Evolutionary conservation across 1,140 invertebrate genomes (phyloP), one percentile per base, ranked within the genome.

Genomic region (Pseudomyrmex cubaensis): DNA sequence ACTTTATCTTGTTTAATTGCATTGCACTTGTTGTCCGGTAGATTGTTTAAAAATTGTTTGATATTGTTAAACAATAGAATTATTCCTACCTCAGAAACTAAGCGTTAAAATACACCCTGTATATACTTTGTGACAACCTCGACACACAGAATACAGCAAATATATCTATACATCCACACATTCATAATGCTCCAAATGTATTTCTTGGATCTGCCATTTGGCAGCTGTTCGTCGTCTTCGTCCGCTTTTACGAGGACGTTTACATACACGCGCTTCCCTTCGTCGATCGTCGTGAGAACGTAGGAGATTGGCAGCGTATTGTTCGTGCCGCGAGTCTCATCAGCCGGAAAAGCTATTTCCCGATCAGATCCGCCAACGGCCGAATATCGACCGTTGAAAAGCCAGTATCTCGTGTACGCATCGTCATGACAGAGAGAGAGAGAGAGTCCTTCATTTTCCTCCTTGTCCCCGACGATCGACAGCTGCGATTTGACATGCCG

Each of bases 271-370:
- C 69, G n/a, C 35, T 52, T 83, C 63, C 61, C 62, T 77, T 66
- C 61, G 67, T 72, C 61, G 83, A 88, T 87, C 72, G 54, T 63
- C 44, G 25, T 77, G 46, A 52, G 12, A 62, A n/a, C 35, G 63
- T 59, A 78, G 83, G 56, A 87, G 85, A 90, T 87, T 90, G 85
- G 35, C 87, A 85, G 62, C 46, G 50, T 83, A 88, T 90, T 90
- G 87, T 90, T 87, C 85, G 54, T 75, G 35, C n/a, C 64, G 83
- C 77, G 56, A 63, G 72, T 25, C 74, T 85, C 85, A 77, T 73
- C 72, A 77, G 66, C 85, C 80, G 83, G 76, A 88, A 87, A 90
- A 86, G 77, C 85, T 84, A 87, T 90, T 87, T 88, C 87, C 88
- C 54, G 83, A 84, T 87, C 77, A 84, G 82, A 88, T 88, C 57